A percentile compares a stretch with the other conserved stretches of the same genome.
These are phyloP conservation scores for Cephus pulcher DNA, from an alignment of 2,888 invertebrate species.

Conservation along the genomic window DNA sequence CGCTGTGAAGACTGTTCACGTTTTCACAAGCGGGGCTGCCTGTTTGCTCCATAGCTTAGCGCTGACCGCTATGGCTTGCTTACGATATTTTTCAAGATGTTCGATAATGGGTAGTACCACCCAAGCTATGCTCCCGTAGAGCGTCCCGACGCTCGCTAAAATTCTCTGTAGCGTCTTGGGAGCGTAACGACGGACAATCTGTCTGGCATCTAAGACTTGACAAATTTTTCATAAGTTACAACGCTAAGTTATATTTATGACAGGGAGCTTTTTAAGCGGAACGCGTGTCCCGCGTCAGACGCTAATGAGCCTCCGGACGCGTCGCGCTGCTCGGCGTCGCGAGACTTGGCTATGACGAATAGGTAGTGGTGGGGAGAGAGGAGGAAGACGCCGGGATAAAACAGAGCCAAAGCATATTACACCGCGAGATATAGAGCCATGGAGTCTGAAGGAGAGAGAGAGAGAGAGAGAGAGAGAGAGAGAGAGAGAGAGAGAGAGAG, in stretches of 20 bases:
- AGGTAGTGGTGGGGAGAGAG: constrained; percentile 23
- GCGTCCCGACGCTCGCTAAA: neutral
- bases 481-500: neutral
- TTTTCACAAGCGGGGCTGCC: constrained; percentile 6
- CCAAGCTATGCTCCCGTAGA: neutral
- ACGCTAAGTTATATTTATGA: constrained; percentile 48
- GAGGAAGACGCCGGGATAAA: neutral
- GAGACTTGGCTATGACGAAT: constrained; percentile 41
- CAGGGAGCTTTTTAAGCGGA: constrained; percentile 36
- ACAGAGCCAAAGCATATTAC: neutral
- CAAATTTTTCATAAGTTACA: constrained; percentile 52
- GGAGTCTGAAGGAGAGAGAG: neutral
- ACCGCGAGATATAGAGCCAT: neutral
- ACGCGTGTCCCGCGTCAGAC: constrained; percentile 48
- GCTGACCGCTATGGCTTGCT: constrained; percentile 22
- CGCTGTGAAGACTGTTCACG: neutral
- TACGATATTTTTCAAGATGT: constrained; percentile 21
- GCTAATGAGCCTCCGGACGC: constrained; percentile 51
- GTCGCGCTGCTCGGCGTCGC: constrained; percentile 9
- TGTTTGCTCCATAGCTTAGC: constrained; percentile 21
- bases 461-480: neutral
- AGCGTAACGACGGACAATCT: constrained; percentile 4
- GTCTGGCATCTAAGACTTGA: constrained; percentile 30
- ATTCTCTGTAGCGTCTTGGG: neutral
- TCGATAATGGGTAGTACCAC: neutral